phyloP scores from a whole-genome alignment of 1,140 invertebrate genomes.

The Oreohelix idahoensis region DNA sequence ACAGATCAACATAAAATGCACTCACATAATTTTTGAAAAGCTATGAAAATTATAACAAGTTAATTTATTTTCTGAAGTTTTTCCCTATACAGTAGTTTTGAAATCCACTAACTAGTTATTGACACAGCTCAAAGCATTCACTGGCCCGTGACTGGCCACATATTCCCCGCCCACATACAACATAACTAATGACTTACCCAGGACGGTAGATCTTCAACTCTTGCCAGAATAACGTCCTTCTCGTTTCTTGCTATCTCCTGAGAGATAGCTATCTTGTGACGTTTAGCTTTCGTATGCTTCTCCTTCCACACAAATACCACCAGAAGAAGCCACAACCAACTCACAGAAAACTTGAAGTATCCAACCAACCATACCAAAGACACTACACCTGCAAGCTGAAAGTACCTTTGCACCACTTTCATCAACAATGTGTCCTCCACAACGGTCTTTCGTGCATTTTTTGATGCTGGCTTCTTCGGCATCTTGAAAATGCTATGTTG shows the following conservation, averaged over 20 bases:
- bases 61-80: too few species aligned
- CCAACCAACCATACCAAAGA: conserved; percentile 81
- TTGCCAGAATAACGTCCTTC: conserved; percentile 87
- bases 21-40: too few species aligned
- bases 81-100: too few species aligned
- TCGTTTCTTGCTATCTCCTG: conserved; percentile 87
- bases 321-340: conserved; percentile 89
- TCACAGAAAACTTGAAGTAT: conserved; percentile 87
- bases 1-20: too few species aligned
- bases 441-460: conserved; percentile 47
- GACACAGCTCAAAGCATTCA: too few species aligned
- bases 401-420: conserved; percentile 57
- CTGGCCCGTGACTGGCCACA: not conserved
- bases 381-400: conserved; percentile 63
- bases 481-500: conserved; percentile 1
- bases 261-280: conserved; percentile 83
- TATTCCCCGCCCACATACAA: not conserved
- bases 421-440: conserved; percentile 61
- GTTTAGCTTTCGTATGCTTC: conserved; percentile 83
- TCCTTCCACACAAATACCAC: conserved; percentile 85
- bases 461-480: conserved; percentile 30
- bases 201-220: conserved; percentile 89
- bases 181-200: conserved; percentile 80
- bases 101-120: too few species aligned
- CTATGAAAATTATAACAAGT: too few species aligned